Conservation (phyloP, 2,797 vertebrate species). For the Pelobates cultripes region DNA sequence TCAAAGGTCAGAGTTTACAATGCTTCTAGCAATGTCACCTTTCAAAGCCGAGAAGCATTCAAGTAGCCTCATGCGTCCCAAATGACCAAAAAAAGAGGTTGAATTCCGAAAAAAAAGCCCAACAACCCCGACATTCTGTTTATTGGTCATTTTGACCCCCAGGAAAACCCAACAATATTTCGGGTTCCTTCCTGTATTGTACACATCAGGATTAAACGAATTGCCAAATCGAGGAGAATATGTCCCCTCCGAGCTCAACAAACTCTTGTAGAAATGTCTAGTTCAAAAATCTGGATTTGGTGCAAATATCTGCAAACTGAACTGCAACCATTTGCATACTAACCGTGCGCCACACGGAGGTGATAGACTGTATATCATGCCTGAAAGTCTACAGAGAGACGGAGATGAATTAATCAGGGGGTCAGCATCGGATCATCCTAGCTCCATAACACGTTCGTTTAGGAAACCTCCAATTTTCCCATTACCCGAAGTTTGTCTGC, state of each 20-base stretch:
- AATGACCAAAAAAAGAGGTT: no score
- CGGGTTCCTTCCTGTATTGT: no score
- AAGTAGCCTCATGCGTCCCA: no score
- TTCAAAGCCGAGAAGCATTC: no score
- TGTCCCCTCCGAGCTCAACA: not conserved
- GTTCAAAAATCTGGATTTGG: not conserved
- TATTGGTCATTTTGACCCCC: no score
- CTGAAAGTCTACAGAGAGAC: not conserved
- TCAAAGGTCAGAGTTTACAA: not conserved
- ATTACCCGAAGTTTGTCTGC: no score
- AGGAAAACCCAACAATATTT: no score
- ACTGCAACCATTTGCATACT: slow-evolving; percentile 1
- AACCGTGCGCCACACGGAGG: not conserved
- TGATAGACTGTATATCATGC: not conserved
- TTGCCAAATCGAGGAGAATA: not conserved
- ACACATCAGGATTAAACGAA: no score
- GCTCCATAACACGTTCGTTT: not conserved
- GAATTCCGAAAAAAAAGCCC: no score
- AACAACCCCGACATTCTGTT: no score
- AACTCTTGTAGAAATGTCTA: not conserved
- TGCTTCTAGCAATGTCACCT: not conserved
- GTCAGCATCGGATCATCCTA: not conserved
- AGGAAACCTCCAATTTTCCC: no score
- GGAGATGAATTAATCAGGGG: not conserved
- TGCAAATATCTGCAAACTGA: slow-evolving; percentile 3